These are phyloP conservation scores for Sinocyclocheilus rhinocerous DNA, from an alignment of 2,113 vertebrate genomes.

Conservation along the genomic window DNA sequence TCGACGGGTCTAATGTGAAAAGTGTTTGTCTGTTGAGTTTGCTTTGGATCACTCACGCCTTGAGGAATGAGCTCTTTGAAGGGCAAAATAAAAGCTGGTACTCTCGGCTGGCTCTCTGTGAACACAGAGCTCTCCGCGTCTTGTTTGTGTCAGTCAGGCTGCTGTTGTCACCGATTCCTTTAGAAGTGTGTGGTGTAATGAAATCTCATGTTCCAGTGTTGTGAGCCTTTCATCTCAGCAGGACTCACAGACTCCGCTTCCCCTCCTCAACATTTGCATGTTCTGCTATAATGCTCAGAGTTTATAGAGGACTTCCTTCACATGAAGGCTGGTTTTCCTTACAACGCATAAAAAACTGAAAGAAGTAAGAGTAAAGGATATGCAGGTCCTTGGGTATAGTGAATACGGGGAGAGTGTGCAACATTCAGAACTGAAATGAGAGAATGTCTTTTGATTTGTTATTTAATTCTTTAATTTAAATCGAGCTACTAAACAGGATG, in stretches of 20 bases:
- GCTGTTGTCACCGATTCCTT: conserved; percentile 5
- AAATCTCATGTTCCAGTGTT: conserved; percentile 27
- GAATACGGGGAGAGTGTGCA: background rate
- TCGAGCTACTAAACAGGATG: background rate
- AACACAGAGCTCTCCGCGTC: background rate
- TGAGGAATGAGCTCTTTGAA: conserved; percentile 27
- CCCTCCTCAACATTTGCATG: background rate
- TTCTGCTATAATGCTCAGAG: conserved; percentile 9
- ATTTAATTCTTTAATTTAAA: background rate
- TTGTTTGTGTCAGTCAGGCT: background rate
- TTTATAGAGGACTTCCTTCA: background rate
- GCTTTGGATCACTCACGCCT: background rate
- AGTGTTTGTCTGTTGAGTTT: background rate
- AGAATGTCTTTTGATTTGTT: background rate
- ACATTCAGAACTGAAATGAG: background rate
- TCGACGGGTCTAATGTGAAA: conserved; percentile 39
- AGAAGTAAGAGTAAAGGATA: background rate
- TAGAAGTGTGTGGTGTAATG: conserved; percentile 10
- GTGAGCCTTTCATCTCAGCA: conserved; percentile 35
- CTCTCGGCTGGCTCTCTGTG: background rate
- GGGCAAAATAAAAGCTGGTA: background rate
- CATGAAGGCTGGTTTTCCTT: background rate
- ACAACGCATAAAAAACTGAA: background rate
- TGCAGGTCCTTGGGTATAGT: background rate
- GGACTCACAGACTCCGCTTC: background rate